Evolutionary conservation across 2,113 vertebrate species (phyloP).

Genomic region (Rynchops niger): DNA sequence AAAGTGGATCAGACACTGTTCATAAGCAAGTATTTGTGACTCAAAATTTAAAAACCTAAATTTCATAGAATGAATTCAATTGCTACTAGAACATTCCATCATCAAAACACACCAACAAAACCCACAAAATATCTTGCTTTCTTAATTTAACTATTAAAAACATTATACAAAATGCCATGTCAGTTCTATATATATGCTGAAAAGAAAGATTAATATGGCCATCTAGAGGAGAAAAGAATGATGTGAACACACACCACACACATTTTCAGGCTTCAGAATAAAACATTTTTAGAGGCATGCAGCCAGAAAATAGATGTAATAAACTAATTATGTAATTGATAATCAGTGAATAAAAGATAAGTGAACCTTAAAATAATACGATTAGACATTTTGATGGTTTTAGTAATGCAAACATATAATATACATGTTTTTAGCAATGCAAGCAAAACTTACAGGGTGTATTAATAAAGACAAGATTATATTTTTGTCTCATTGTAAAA

Average conservation of each 20-base stretch:
- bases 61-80: neutral
- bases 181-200: neutral
- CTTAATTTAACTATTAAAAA: neutral
- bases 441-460: neutral
- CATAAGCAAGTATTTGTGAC: neutral
- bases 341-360: neutral
- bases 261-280: slow-evolving; percentile 2
- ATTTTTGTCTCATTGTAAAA: neutral
- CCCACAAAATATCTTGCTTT: neutral
- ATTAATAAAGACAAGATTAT: neutral
- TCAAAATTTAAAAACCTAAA: neutral
- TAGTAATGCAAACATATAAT: neutral
- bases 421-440: neutral
- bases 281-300: neutral
- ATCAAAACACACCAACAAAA: neutral
- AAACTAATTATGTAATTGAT: neutral
- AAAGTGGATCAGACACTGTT: neutral
- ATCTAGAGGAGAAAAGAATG: slow-evolving; percentile 75
- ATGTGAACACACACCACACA: slow-evolving; percentile 33
- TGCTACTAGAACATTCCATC: neutral
- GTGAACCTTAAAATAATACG: neutral
- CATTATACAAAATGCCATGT: neutral
- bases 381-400: neutral
- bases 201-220: slow-evolving; percentile 74
- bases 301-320: neutral